Percentiles rank a stretch among this genome's conserved stretches.
These are phyloP conservation scores for Carassius carassius DNA, from an alignment of 2,113 vertebrate species.

Conservation along the genomic window DNA sequence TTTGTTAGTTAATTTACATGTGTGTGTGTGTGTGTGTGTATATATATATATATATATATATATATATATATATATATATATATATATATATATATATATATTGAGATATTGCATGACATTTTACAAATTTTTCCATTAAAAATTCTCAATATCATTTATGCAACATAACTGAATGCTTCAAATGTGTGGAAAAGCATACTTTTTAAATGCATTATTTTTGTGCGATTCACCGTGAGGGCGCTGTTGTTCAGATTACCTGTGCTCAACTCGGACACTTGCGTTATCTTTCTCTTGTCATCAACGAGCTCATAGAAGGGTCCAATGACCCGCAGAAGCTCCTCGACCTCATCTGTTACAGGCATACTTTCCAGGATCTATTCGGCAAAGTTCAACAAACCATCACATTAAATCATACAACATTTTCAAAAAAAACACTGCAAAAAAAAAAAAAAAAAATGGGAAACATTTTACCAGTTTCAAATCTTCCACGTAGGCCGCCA, in stretches of 20 bases:
- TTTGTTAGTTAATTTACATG: too few relatives aligned
- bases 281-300: conserved; percentile 88
- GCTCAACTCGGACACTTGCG: conserved; percentile 79
- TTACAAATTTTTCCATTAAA: neutral
- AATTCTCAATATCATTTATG: neutral
- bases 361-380: conserved; percentile 96
- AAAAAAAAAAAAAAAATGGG: neutral
- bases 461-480: conserved; percentile 89
- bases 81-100: too few relatives aligned
- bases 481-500: conserved; percentile 96
- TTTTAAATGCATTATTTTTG: too few relatives aligned
- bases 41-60: too few relatives aligned
- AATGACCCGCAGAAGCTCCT: conserved; percentile 89
- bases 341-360: conserved; percentile 95
- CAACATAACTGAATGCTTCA: neutral
- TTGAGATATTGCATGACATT: too few relatives aligned
- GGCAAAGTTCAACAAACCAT: neutral
- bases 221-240: neutral
- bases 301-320: conserved; percentile 98
- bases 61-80: too few relatives aligned
- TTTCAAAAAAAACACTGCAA: too few relatives aligned
- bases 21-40: too few relatives aligned
- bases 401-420: neutral
- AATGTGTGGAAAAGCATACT: neutral
- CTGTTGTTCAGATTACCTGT: conserved; percentile 61